A percentile compares a stretch with the other conserved stretches of the same genome.
Evolutionary conservation across 2,888 invertebrate species (phyloP).

Genomic region (Galeopsomyia nigrocyanea): DNA sequence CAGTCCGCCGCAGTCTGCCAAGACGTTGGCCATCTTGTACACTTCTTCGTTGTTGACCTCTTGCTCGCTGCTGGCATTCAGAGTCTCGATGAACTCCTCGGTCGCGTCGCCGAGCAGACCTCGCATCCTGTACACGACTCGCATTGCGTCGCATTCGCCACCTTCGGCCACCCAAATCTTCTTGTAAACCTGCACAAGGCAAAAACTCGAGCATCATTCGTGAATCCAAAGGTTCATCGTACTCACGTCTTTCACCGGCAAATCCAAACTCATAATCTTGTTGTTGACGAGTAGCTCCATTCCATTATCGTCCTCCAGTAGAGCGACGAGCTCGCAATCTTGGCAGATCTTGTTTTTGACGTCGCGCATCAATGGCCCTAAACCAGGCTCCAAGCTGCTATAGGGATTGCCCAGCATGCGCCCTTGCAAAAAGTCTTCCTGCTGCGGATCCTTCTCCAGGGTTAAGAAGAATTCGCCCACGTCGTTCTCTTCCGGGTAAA

Average conservation of each 20-base stretch:
- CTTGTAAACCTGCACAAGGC: constrained; percentile 74
- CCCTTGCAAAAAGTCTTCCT: constrained; percentile 96
- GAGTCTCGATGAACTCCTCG: constrained; percentile 97
- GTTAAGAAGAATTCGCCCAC: constrained; percentile 96
- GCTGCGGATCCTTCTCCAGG: constrained; percentile 97
- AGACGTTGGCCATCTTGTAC: constrained; percentile 89
- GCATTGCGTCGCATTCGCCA: constrained; percentile 95
- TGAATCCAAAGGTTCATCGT: not conserved
- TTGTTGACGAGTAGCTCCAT: constrained; percentile 98
- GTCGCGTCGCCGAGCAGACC: constrained; percentile 98
- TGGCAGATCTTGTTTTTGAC: constrained; percentile 99
- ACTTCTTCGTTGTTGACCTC: constrained; percentile 96
- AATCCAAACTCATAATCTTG: constrained; percentile 96
- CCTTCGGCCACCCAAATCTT: constrained; percentile 87
- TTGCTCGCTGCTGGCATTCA: constrained; percentile 86
- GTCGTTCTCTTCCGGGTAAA: constrained; percentile 97
- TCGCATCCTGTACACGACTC: constrained; percentile 97
- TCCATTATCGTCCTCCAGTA: constrained; percentile 97
- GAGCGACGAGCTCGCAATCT: constrained; percentile 97
- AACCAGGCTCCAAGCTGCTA: constrained; percentile 91
- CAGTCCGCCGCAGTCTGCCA: constrained; percentile 84
- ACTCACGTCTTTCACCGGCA: constrained; percentile 91
- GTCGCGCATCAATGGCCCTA: constrained; percentile 98
- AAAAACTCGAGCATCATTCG: constrained; percentile 6
- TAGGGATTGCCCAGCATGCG: constrained; percentile 91